phyloP scores from a whole-genome alignment of 2,113 vertebrate species.

The Gobius niger region DNA sequence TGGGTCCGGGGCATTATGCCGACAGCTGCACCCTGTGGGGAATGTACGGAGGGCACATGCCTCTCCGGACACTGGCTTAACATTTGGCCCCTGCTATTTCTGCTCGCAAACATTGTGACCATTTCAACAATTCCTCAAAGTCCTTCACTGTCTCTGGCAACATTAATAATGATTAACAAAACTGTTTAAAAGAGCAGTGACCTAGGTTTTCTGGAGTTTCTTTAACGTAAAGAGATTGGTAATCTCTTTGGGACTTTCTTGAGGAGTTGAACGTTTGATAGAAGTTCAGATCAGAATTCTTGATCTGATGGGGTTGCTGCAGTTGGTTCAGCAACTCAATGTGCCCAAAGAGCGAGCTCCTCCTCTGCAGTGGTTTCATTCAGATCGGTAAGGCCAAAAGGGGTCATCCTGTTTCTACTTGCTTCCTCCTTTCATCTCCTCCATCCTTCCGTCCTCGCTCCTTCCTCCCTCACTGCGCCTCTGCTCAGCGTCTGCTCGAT shows the following conservation, averaged over 20 bases:
- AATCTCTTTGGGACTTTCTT: too few relatives aligned
- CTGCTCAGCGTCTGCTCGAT: conserved; percentile 54
- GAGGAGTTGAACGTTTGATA: too few relatives aligned
- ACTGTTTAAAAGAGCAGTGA: too few relatives aligned
- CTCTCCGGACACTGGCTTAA: conserved; percentile 58
- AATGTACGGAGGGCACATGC: conserved; percentile 76
- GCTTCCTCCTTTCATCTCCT: conserved; percentile 54
- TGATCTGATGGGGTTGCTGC: too few relatives aligned
- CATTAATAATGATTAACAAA: too few relatives aligned
- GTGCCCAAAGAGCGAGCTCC: conserved; percentile 11
- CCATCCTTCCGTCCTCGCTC: conserved; percentile 25
- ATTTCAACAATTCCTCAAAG: too few relatives aligned
- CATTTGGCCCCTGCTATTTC: conserved; percentile 71
- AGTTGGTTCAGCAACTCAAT: too few relatives aligned
- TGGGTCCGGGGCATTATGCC: conserved; percentile 69
- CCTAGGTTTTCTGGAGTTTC: too few relatives aligned
- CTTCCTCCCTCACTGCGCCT: conserved; percentile 31
- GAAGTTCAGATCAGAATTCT: too few relatives aligned
- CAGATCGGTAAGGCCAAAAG: conserved; percentile 43
- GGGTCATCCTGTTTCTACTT: conserved; percentile 45
- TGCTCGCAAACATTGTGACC: conserved; percentile 42
- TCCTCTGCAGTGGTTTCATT: conserved; percentile 32
- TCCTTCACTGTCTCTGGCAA: too few relatives aligned
- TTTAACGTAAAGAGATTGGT: too few relatives aligned
- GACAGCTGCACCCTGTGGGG: conserved; percentile 74